Base-by-base conservation (phyloP, 2,797 vertebrate genomes). In the Pangasius sanitwongsei region DNA sequence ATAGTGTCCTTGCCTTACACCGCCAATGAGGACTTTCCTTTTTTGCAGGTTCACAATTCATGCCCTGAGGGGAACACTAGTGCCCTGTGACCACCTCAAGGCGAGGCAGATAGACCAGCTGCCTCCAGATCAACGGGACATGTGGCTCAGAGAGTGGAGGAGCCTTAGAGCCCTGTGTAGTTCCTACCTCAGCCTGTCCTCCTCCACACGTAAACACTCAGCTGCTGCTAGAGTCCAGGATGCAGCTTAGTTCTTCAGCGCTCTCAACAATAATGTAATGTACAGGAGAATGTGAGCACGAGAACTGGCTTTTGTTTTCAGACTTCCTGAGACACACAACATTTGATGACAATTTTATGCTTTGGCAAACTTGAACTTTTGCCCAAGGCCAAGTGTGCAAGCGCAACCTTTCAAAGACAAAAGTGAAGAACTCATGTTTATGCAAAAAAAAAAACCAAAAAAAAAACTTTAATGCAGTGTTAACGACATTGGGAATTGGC, bases 91-190 rank as follows among this genome's bases (percentile, higher is more conserved):
- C 44, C 93, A 97, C 86, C 85, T 95, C 80, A 95, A 95, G 94
- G 98, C 97, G 85, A 96, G 96, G 92, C 96, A 96, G 88, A 92
- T 98, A 91, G 97, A 99, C 90, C 94, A 92, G 75, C 93, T 97
- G 91, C 94, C 97, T 31, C 93, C 93, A 78, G 93, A 88, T 28
- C 91, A 93, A 3, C 94, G 92, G 90, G 95, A 96, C 4, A 89
- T 93, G 81, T 95, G 94, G 94, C 96, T 98, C 84, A 96, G 95
- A 91, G 96, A 96, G 91, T 94, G 97, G 96, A 97, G 94, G 92
- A 94, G 93, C 87, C 92, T 93, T 78, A 90, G 93, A 89, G 92
- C 92, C 1, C 85, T 91, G n/a, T 90, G 91, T 55, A 70, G 61
- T n/a, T 91, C 90, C 88, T 87, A 37, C 88, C 91, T 92, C 25